Evolutionary conservation across 1,140 invertebrate genomes (phyloP).

Genomic region (Elymnias hypermnestra): DNA sequence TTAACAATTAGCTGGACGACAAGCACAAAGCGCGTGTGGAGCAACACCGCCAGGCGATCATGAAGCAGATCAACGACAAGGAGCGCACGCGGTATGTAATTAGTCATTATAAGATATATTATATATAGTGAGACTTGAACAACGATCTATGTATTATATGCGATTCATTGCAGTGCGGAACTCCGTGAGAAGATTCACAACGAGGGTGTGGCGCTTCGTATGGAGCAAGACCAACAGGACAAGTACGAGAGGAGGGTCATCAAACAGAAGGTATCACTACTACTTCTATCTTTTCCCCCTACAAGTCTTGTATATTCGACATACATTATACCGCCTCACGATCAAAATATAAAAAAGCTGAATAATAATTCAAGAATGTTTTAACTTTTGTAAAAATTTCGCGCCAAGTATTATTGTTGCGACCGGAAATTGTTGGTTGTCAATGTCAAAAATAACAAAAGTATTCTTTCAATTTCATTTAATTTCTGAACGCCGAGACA

Average conservation of each 20-base stretch:
- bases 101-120: background rate
- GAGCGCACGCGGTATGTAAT: slow-evolving; percentile 74
- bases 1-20: slow-evolving; percentile 48
- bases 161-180: slow-evolving; percentile 65
- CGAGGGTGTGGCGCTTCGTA: slow-evolving; percentile 78
- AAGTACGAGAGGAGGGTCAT: slow-evolving; percentile 64
- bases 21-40: slow-evolving; percentile 62
- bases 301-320: too few relatives aligned
- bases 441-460: too few relatives aligned
- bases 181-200: slow-evolving; percentile 78
- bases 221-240: slow-evolving; percentile 75
- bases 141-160: too few relatives aligned
- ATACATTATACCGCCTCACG: too few relatives aligned
- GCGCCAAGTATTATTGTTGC: too few relatives aligned
- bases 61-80: slow-evolving; percentile 82
- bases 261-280: slow-evolving; percentile 54
- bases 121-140: background rate
- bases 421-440: too few relatives aligned
- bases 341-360: too few relatives aligned
- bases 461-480: too few relatives aligned
- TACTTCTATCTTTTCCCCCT: background rate
- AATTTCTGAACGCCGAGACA: too few relatives aligned
- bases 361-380: too few relatives aligned
- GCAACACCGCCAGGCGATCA: slow-evolving; percentile 69
- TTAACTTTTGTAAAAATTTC: too few relatives aligned